A percentile compares a stretch with the other conserved stretches of the same genome.
phyloP scores from a whole-genome alignment of 2,113 vertebrate species.

The Centropristis striata region DNA sequence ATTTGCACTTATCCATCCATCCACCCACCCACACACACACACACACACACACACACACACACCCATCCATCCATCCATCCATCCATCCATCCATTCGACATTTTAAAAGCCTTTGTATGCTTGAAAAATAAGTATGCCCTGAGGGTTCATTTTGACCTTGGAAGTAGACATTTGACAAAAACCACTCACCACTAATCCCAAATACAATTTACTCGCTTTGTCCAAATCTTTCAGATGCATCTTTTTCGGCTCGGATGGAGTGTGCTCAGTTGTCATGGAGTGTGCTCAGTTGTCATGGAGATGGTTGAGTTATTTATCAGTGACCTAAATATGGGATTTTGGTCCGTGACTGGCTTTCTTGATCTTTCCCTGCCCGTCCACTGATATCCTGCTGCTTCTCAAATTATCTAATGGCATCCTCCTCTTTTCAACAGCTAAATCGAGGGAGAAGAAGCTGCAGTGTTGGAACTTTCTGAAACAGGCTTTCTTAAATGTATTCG shows the following conservation, averaged over 20 bases:
- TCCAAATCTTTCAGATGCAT: neutral
- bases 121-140: neutral
- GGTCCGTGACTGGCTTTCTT: neutral
- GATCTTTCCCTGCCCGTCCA: neutral
- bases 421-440: neutral
- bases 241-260: neutral
- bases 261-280: neutral
- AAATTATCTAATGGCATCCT: neutral
- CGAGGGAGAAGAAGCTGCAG: neutral
- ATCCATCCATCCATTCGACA: neutral
- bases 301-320: neutral
- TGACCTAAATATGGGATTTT: conserved; percentile 4
- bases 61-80: neutral
- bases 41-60: too few species aligned
- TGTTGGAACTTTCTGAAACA: neutral
- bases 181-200: neutral
- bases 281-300: conserved; percentile 3
- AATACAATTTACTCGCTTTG: neutral
- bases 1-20: neutral
- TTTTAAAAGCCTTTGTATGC: neutral
- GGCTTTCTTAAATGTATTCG: neutral
- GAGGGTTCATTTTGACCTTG: neutral
- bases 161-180: neutral
- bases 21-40: too few species aligned
- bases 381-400: neutral